These are phyloP conservation scores for Sinocyclocheilus anophthalmus DNA, from an alignment of 2,113 vertebrate species.

Conservation along the genomic window DNA sequence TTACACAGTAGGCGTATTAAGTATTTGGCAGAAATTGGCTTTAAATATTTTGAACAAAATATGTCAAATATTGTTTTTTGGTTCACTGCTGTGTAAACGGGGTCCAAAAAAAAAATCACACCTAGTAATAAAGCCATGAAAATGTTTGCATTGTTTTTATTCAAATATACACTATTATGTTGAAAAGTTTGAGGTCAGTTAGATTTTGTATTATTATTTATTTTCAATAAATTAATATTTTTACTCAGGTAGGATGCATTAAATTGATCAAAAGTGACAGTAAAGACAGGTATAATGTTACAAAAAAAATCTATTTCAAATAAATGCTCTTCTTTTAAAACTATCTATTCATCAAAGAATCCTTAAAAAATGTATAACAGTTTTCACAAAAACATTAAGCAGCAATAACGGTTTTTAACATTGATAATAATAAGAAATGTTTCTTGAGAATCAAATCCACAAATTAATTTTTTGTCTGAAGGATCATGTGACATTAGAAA, in stretches of 20 bases:
- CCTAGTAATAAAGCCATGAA: neutral
- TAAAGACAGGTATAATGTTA: too few species aligned
- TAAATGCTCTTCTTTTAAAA: too few species aligned
- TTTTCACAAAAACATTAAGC: too few species aligned
- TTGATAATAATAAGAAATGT: too few species aligned
- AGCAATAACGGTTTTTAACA: too few species aligned
- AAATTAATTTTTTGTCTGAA: too few species aligned
- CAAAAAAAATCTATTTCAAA: too few species aligned
- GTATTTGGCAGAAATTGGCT: conserved; percentile 5
- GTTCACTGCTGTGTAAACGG: neutral
- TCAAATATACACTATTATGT: neutral
- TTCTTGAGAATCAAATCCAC: too few species aligned
- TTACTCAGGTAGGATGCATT: neutral
- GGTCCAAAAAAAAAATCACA: neutral
- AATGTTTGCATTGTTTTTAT: neutral
- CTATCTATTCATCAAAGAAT: too few species aligned
- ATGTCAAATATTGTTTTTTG: neutral
- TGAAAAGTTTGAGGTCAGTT: neutral
- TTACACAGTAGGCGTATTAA: neutral
- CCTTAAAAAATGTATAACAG: too few species aligned
- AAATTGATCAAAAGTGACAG: neutral
- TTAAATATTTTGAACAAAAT: neutral
- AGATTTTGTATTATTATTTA: neutral
- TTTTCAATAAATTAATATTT: neutral
- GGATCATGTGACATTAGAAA: too few species aligned